These are phyloP conservation scores for Trematomus loennbergii DNA, from an alignment of 2,113 vertebrate genomes.

Conservation along the genomic window DNA sequence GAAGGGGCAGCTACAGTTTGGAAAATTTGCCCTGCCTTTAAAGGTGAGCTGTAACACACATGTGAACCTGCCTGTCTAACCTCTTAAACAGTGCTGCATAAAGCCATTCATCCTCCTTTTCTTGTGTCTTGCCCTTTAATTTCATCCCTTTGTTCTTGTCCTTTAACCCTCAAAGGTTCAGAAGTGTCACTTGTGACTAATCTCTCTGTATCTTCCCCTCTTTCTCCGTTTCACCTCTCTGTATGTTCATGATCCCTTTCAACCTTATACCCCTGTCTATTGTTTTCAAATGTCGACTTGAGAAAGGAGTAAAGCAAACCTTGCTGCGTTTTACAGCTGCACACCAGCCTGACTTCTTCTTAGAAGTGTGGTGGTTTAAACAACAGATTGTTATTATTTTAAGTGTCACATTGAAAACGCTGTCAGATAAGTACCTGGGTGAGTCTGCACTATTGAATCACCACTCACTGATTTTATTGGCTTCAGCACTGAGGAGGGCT, in stretches of 20 bases:
- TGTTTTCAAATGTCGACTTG: constrained; percentile 38
- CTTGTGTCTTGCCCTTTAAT: constrained; percentile 53
- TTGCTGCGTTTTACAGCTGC: too few species aligned
- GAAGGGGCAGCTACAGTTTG: constrained; percentile 97
- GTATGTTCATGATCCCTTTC: constrained; percentile 3
- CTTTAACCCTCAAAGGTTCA: constrained; percentile 40
- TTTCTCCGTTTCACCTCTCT: constrained; percentile 20
- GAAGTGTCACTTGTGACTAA: constrained; percentile 44
- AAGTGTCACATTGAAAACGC: background rate
- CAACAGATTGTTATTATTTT: background rate
- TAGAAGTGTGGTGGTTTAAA: background rate
- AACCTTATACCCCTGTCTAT: constrained; percentile 6
- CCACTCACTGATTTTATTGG: constrained; percentile 55
- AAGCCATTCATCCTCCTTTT: constrained; percentile 5
- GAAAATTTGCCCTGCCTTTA: constrained; percentile 99
- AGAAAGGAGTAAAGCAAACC: constrained; percentile 23
- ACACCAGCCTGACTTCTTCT: background rate
- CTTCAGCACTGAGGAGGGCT: constrained; percentile 31
- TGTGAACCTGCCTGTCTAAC: constrained; percentile 4
- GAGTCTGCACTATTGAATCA: constrained; percentile 22
- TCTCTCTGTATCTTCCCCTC: constrained; percentile 19
- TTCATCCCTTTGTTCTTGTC: constrained; percentile 39
- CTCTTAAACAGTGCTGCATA: constrained; percentile 26
- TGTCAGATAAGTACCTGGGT: background rate
- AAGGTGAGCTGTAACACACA: constrained; percentile 86